Percentiles rank a stretch among this genome's conserved stretches.
These are phyloP conservation scores for Sebastes steindachneri DNA, from an alignment of 2,797 vertebrate genomes.

Conservation along the genomic window DNA sequence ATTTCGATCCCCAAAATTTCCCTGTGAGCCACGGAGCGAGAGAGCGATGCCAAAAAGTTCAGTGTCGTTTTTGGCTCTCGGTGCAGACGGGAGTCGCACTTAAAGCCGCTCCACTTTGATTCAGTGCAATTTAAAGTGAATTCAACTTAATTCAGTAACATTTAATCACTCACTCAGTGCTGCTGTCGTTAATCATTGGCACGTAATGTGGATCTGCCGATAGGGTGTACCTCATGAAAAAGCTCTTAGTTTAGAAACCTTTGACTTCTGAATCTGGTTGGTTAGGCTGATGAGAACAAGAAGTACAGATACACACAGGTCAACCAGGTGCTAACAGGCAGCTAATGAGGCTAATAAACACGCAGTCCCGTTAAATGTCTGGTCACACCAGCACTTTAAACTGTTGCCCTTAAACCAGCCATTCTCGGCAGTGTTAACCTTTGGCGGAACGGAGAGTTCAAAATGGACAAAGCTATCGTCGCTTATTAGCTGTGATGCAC, in stretches of 20 bases:
- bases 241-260: conserved; percentile 19
- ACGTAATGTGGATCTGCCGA: conserved; percentile 29
- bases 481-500: background rate
- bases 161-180: conserved; percentile 43
- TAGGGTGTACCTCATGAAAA: conserved; percentile 29
- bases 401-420: background rate
- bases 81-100: conserved; percentile 1
- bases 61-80: conserved; percentile 28
- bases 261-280: conserved; percentile 17
- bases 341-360: background rate
- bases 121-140: conserved; percentile 75
- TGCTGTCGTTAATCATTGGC: conserved; percentile 40
- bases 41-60: background rate
- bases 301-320: conserved; percentile 39
- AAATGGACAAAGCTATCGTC: background rate
- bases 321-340: background rate
- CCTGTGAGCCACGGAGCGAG: conserved; percentile 7
- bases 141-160: conserved; percentile 44
- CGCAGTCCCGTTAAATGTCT: background rate
- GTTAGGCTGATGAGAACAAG: background rate
- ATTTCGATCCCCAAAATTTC: background rate
- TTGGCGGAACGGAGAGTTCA: background rate
- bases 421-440: rapidly evolving
- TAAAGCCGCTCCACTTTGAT: conserved; percentile 39
- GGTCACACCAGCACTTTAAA: background rate